Percentiles rank a stretch among this genome's conserved stretches.
phyloP scores from a whole-genome alignment of 2,888 invertebrate genomes.

The Platypus cylindrus region DNA sequence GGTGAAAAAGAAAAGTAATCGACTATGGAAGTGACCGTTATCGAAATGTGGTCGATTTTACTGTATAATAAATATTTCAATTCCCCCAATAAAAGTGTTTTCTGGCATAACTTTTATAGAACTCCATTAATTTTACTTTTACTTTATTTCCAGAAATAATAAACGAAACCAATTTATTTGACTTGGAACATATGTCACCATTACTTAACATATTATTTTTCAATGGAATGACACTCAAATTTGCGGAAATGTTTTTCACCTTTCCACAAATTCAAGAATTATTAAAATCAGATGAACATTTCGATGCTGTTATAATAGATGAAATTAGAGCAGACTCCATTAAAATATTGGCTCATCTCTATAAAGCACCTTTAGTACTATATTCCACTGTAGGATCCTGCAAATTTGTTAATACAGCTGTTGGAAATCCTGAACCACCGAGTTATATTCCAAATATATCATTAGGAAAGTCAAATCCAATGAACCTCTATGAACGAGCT shows the following conservation, averaged over 20 bases:
- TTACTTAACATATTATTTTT: constrained; percentile 5
- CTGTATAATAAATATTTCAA: no score
- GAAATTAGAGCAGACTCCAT: constrained; percentile 36
- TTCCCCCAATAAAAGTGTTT: no score
- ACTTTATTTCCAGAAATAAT: no score
- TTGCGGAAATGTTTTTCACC: constrained; percentile 16
- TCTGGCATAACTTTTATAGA: no score
- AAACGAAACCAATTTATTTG: background rate
- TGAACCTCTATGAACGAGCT: constrained; percentile 41
- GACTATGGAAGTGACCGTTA: no score
- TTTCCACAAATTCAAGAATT: constrained; percentile 15
- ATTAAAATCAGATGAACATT: constrained; percentile 4
- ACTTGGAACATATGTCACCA: background rate
- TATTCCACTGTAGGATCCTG: constrained; percentile 33
- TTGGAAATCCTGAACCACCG: background rate
- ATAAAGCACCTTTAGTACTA: constrained; percentile 24
- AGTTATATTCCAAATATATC: background rate
- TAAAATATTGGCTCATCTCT: constrained; percentile 27
- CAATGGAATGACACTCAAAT: constrained; percentile 10
- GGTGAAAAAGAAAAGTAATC: no score
- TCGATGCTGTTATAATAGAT: constrained; percentile 21
- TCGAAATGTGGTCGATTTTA: no score
- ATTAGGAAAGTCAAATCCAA: constrained; percentile 24
- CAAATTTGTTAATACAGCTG: constrained; percentile 19
- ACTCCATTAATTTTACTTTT: no score